Evolutionary conservation across 1,140 invertebrate genomes (phyloP), one percentile per base, ranked within the genome.

Genomic region (Diachasmimorpha longicaudata): DNA sequence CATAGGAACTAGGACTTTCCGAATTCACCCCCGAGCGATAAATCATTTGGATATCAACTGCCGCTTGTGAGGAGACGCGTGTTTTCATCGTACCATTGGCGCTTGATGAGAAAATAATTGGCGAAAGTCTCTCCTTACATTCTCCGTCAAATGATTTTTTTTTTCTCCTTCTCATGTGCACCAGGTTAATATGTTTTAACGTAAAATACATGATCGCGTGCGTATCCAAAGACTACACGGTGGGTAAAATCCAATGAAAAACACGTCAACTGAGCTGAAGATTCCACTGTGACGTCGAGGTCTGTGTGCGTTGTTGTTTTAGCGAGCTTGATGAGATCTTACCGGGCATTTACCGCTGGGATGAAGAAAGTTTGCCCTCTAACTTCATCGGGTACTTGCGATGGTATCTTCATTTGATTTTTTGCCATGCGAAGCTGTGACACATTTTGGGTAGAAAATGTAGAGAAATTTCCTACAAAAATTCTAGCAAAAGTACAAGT

Each of bases 101-200:
- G 48, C 58, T 63, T 72, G 72, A 77, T 76, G 75, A 75, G 58
- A 75, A 80, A 77, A 80, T 80, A 80, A 78, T 80, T 75, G 72
- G 66, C 72, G 77, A 76, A 74, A 78, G 73, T 76, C 67, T 36
- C 37, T 11, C 11, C n/a, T 23, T 25, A 67, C 66, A 36, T 66
- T 16, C 25, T 23, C 19, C 14, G 23, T 44, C 36, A 71, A 63
- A 76, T 63, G 69, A 70, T 58, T 69, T 58, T 75, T 69, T 70
- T 71, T 67, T 71, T 42, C 37, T 21, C 52, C 10, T 37, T 67
- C 67, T 42, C 52, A 42, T 37, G 36, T 55, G 46, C 48, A 52
- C 14, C 39, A 71, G 31, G 48, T 46, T 74, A 44, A 48, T 46
- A 21, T 44, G 63, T 46, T 67, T 52, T 36, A 46, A 67, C 0